Percentiles rank a stretch among this genome's conserved stretches.
Conservation (phyloP, 2,113 vertebrate genomes). For the Hipposideros armiger region DNA sequence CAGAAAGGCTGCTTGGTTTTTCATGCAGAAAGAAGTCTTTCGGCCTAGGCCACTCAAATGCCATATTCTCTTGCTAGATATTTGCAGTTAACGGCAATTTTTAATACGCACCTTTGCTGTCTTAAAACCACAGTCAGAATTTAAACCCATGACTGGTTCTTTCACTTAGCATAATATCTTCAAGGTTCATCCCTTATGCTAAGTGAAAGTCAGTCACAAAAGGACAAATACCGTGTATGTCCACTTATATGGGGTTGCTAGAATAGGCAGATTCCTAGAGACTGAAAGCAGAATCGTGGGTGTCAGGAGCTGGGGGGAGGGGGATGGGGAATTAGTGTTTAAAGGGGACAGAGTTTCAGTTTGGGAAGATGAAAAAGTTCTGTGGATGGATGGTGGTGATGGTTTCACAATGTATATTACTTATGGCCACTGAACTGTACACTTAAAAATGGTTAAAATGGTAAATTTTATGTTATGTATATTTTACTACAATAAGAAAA, state of each 20-base stretch:
- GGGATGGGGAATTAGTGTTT: background rate
- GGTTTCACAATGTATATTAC: background rate
- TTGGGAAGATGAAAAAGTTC: background rate
- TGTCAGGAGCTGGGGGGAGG: background rate
- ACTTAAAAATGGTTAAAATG: background rate
- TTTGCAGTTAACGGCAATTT: background rate
- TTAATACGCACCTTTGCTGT: background rate
- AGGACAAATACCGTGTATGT: background rate
- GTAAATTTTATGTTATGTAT: background rate
- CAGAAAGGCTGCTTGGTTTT: background rate
- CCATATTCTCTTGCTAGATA: background rate
- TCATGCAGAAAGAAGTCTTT: conserved; percentile 4
- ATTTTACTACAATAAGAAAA: background rate
- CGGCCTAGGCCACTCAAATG: background rate
- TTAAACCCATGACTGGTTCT: background rate
- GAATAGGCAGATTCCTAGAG: background rate
- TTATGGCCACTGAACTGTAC: background rate
- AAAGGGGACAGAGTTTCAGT: background rate
- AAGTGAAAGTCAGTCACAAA: background rate
- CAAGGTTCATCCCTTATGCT: background rate
- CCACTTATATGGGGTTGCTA: fast-evolving
- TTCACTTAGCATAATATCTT: background rate
- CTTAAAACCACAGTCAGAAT: background rate
- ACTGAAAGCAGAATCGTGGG: too few species aligned
- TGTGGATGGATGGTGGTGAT: background rate